Conservation (phyloP, 2,888 invertebrate genomes). For the Orchesella flavescens region DNA sequence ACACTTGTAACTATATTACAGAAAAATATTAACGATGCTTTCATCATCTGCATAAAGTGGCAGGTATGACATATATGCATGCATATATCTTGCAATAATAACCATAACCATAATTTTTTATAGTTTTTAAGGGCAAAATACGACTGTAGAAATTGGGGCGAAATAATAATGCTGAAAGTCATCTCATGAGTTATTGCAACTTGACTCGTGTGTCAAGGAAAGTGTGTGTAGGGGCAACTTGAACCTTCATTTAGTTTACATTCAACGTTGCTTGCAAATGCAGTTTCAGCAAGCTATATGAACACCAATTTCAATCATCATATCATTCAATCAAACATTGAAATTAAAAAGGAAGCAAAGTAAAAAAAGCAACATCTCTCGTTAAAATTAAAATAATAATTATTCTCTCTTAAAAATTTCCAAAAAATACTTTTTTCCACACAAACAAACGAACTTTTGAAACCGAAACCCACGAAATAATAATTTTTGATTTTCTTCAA, state of each 20-base stretch:
- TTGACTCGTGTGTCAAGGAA: neutral
- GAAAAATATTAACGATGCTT: conserved; percentile 28
- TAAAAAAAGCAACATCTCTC: too few relatives aligned
- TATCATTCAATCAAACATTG: too few relatives aligned
- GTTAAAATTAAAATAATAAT: too few relatives aligned
- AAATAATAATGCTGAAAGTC: neutral
- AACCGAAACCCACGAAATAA: too few relatives aligned
- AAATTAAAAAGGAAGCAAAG: too few relatives aligned
- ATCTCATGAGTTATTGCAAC: neutral
- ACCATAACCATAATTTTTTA: neutral
- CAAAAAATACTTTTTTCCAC: too few relatives aligned
- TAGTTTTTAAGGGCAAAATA: neutral
- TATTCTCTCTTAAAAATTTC: too few relatives aligned
- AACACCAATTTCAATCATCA: too few relatives aligned
- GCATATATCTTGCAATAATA: neutral
- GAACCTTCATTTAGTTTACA: conserved; percentile 4
- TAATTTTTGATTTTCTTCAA: too few relatives aligned
- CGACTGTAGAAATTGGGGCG: neutral
- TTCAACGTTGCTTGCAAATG: neutral
- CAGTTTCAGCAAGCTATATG: too few relatives aligned
- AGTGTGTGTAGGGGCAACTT: conserved; percentile 23
- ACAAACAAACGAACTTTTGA: too few relatives aligned
- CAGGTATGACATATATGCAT: conserved; percentile 12
- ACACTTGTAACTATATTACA: conserved; percentile 20
- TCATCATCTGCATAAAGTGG: conserved; percentile 24